Base-by-base conservation (phyloP, 2,113 vertebrate genomes). In the Boulengeromyrus knoepffleri region DNA sequence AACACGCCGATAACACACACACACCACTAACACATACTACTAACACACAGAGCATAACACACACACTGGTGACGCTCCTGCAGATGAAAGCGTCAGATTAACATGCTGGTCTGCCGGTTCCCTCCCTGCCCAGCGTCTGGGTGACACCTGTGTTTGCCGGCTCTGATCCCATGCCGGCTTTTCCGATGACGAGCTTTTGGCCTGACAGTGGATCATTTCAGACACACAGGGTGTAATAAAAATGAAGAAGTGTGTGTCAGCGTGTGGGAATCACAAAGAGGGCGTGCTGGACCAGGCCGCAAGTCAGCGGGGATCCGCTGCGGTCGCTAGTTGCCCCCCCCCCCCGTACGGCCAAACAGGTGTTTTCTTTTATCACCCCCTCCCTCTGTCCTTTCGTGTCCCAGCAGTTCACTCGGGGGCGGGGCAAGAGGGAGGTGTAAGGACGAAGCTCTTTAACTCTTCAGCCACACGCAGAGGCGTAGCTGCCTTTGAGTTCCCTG, bases 241-340 rank as follows among this genome's bases (percentile, higher is more conserved):
- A 97, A 98, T 97, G 96, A 98, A 98, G 96, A 97, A 97, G 95
- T 97, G 96, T 96, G 97, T 98, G 97, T 98, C 97, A 97, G 96
- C 96, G 95, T 96, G 96, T 93, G 96, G 97, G 94, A 94, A 92
- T 92, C 93, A 93, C 92, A 91, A 91, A 49, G 88, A 39, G 27
- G 27, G 45, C 88, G 91, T 70, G 66, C 39, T 94, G 93, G 94
- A 70, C n/a, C n/a, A 92, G 95, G 95, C 94, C 97, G 94, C 94
- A 92, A 62, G 15, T 10, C 53, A 24, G 47, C 92, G 47, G 39
- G 93, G 95, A 96, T 93, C 92, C 96, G 94, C 94, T 94, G 94
- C 90, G 93, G 95, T 95, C 42, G 83, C 94, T 95, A 95, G 95
- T 95, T 95, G 94, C 93, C 93, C 52, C 94, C 90, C 94, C 90